Evolutionary conservation across 2,888 invertebrate species (phyloP).

Genomic region (Coleophora deauratella): DNA sequence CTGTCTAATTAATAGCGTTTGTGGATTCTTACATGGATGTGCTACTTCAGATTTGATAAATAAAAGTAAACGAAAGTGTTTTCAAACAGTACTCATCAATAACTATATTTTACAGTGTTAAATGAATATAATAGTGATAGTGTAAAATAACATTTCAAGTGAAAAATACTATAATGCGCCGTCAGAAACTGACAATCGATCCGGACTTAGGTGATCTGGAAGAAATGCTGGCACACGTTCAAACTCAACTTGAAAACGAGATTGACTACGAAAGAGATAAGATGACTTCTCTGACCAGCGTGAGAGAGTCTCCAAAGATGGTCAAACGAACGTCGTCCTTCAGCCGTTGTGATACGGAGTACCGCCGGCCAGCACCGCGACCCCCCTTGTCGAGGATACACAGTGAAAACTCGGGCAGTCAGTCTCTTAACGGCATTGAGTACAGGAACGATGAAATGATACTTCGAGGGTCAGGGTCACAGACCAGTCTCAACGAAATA

Average conservation of each 20-base stretch:
- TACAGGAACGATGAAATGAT: slow-evolving; percentile 24
- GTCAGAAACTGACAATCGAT: slow-evolving; percentile 49
- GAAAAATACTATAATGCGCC: slow-evolving; percentile 36
- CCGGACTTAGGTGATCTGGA: slow-evolving; percentile 65
- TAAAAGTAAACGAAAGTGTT: no score
- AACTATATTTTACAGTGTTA: slow-evolving; percentile 5
- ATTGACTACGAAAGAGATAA: slow-evolving; percentile 58
- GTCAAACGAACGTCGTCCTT: slow-evolving; percentile 43
- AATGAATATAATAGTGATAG: slow-evolving; percentile 13
- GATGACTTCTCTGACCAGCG: slow-evolving; percentile 46
- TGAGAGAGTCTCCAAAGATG: slow-evolving; percentile 57
- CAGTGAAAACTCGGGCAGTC: slow-evolving; percentile 31
- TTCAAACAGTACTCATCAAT: slow-evolving; percentile 13
- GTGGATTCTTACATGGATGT: no score
- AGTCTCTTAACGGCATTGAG: slow-evolving; percentile 30
- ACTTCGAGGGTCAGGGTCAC: slow-evolving; percentile 46
- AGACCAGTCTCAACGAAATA: slow-evolving; percentile 47
- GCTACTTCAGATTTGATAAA: no score
- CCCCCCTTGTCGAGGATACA: slow-evolving; percentile 32
- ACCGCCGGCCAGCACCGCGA: slow-evolving; percentile 32
- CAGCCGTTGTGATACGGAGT: slow-evolving; percentile 39
- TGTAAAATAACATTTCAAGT: slow-evolving; percentile 12
- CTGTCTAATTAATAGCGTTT: no score
- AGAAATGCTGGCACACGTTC: slow-evolving; percentile 66
- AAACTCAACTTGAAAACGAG: slow-evolving; percentile 61